Evolutionary conservation across 1,140 invertebrate species (phyloP).

Genomic region (Lordiphosa stackelbergi): DNA sequence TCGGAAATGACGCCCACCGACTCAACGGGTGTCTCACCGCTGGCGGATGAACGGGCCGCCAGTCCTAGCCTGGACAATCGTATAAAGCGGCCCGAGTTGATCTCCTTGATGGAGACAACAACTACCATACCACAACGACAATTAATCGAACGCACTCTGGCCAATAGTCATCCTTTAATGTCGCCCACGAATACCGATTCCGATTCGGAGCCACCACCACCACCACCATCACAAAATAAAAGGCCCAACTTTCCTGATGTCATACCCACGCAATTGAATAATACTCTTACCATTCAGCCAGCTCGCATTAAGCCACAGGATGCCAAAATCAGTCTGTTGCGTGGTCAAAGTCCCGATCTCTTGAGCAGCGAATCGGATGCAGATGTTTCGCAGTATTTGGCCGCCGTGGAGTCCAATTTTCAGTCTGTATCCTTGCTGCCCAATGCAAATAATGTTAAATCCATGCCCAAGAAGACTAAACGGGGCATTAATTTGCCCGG

Average conservation of each 20-base stretch:
- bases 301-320: slow-evolving; percentile 52
- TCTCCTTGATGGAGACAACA: slow-evolving; percentile 33
- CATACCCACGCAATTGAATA: slow-evolving; percentile 53
- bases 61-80: slow-evolving; percentile 48
- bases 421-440: slow-evolving; percentile 70
- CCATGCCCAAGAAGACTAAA: slow-evolving; percentile 34
- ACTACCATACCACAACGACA: slow-evolving; percentile 52
- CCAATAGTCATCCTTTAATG: slow-evolving; percentile 75
- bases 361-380: slow-evolving; percentile 75
- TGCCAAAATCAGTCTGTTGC: slow-evolving; percentile 57
- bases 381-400: slow-evolving; percentile 75
- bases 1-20: slow-evolving; percentile 66
- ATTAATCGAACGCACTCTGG: slow-evolving; percentile 59
- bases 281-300: slow-evolving; percentile 43
- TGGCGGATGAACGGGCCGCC: slow-evolving; percentile 47
- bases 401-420: slow-evolving; percentile 69
- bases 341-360: slow-evolving; percentile 67
- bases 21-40: slow-evolving; percentile 66
- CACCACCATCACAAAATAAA: slow-evolving; percentile 38
- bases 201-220: slow-evolving; percentile 60
- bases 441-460: slow-evolving; percentile 39
- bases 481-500: slow-evolving; percentile 33
- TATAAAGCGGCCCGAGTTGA: slow-evolving; percentile 45
- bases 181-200: slow-evolving; percentile 71
- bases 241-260: slow-evolving; percentile 71